Evolutionary conservation across 2,113 vertebrate genomes (phyloP).

Genomic region (Channa argus): DNA sequence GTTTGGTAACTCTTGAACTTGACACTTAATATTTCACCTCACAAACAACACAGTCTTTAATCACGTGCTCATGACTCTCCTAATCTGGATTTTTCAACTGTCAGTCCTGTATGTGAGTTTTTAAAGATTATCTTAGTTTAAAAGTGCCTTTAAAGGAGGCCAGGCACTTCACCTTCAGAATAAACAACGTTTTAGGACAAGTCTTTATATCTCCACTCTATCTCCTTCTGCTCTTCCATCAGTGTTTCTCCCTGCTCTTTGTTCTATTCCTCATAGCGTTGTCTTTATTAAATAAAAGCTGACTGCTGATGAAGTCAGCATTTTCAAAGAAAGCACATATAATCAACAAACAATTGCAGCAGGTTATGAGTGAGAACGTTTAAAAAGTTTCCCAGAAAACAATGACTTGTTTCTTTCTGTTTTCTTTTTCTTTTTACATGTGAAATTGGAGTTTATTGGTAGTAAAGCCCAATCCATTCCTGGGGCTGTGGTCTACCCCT

Average conservation of each 20-base stretch:
- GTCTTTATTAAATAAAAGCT: slow-evolving; percentile 24
- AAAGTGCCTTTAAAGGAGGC: too few species aligned
- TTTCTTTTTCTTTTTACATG: slow-evolving; percentile 27
- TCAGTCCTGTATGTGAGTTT: too few species aligned
- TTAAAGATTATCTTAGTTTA: too few species aligned
- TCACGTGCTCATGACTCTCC: too few species aligned
- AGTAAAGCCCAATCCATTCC: slow-evolving; percentile 49
- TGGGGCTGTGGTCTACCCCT: slow-evolving; percentile 65
- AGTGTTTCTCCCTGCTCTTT: not conserved
- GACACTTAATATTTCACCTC: too few species aligned
- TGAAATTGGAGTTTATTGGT: slow-evolving; percentile 73
- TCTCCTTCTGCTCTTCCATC: not conserved
- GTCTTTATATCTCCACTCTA: too few species aligned
- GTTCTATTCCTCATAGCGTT: not conserved
- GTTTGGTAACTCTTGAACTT: too few species aligned
- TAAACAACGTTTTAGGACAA: too few species aligned
- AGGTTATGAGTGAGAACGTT: slow-evolving; percentile 52
- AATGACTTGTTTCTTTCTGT: slow-evolving; percentile 25
- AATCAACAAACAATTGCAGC: slow-evolving; percentile 47
- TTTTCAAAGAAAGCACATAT: slow-evolving; percentile 15
- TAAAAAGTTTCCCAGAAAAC: slow-evolving; percentile 24
- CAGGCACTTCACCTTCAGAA: too few species aligned
- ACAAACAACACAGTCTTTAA: too few species aligned
- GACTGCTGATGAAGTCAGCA: slow-evolving; percentile 23
- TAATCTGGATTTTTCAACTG: too few species aligned